These are phyloP conservation scores for Melanogrammus aeglefinus DNA, from an alignment of 2,797 vertebrate genomes.

Conservation along the genomic window DNA sequence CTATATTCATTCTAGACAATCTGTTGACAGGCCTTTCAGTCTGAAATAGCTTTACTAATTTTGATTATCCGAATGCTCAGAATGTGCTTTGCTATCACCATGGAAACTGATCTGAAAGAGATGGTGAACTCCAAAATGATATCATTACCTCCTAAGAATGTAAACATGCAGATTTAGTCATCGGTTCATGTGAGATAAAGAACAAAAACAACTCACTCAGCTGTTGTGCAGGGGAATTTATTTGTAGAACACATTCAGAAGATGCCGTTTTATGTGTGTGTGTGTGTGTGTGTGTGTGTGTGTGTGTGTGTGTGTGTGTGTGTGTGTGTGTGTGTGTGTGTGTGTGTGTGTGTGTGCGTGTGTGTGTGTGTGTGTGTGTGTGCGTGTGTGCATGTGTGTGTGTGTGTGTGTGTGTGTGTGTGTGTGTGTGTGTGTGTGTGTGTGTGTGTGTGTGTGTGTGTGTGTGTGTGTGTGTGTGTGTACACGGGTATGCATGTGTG, in stretches of 20 bases:
- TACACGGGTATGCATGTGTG: neutral
- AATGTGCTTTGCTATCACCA: neutral
- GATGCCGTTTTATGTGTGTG: neutral
- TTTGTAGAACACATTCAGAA: neutral
- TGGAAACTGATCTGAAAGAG: neutral
- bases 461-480: neutral
- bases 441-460: neutral
- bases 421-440: neutral
- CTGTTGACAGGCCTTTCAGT: neutral
- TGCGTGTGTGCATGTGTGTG: too few relatives aligned
- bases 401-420: too few relatives aligned
- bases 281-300: neutral
- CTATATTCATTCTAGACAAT: neutral
- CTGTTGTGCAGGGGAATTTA: neutral
- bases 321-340: too few relatives aligned
- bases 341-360: neutral
- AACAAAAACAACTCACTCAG: neutral
- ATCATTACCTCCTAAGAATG: neutral
- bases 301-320: too few relatives aligned
- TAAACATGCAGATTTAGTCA: conserved; percentile 1
- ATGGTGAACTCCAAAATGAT: neutral
- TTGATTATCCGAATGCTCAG: neutral
- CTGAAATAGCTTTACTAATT: neutral
- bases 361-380: too few relatives aligned
- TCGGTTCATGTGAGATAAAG: neutral